Evolutionary conservation across 2,888 invertebrate species (phyloP).

Genomic region (Brachypterus glaber): DNA sequence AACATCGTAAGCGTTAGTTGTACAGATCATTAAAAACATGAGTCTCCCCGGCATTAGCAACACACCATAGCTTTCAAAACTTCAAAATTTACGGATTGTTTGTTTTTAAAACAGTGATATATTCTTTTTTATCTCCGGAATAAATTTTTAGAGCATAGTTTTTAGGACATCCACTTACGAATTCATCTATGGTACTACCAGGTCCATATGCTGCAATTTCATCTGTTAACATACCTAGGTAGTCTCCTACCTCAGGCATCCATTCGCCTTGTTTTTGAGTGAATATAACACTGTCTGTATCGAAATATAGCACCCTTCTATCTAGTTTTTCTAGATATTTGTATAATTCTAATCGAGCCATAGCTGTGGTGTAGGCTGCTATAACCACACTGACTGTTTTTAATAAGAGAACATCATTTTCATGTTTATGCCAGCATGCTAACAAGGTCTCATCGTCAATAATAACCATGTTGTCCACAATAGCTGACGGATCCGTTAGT

Average conservation of each 20-base stretch:
- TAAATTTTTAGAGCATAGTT: conserved; percentile 28
- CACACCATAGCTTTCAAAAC: too few species aligned
- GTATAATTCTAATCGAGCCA: conserved; percentile 31
- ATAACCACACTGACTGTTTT: conserved; percentile 26
- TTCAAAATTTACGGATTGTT: too few species aligned
- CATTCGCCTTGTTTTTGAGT: conserved; percentile 14
- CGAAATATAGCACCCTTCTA: conserved; percentile 28
- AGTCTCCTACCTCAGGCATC: conserved; percentile 24
- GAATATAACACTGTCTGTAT: too few species aligned
- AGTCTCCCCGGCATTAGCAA: too few species aligned
- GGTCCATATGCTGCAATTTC: conserved; percentile 27
- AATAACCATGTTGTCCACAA: conserved; percentile 15
- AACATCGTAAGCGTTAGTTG: too few species aligned
- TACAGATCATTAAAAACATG: too few species aligned
- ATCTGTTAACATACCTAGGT: conserved; percentile 32
- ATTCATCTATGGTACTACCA: conserved; percentile 26
- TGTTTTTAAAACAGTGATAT: conserved; percentile 11
- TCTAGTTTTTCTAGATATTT: conserved; percentile 26
- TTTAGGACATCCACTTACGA: conserved; percentile 31
- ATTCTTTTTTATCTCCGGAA: conserved; percentile 3
- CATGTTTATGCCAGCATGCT: conserved; percentile 14
- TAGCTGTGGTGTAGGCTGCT: conserved; percentile 32
- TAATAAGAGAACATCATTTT: conserved; percentile 14
- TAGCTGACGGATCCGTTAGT: conserved; percentile 16
- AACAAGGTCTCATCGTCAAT: conserved; percentile 18